Conservation (phyloP, 2,113 vertebrate genomes). For the Nymphicus hollandicus region DNA sequence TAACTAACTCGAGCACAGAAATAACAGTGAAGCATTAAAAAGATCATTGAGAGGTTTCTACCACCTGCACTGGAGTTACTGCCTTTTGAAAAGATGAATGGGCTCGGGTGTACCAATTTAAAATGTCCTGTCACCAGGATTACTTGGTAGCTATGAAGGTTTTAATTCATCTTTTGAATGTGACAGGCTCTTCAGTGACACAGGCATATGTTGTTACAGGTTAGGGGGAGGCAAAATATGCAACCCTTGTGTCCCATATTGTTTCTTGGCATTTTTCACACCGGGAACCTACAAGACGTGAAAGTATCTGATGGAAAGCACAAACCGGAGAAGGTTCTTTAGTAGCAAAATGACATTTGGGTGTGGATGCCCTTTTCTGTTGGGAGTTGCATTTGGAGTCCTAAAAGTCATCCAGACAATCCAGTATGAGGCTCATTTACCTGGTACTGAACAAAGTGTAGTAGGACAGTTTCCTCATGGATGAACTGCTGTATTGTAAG, state of each 20-base stretch:
- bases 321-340: not conserved
- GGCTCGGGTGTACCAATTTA: not conserved
- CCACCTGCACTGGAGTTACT: not conserved
- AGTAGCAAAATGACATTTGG: not conserved
- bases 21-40: not conserved
- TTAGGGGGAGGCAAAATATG: not conserved
- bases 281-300: not conserved
- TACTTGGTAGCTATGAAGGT: not conserved
- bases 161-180: not conserved
- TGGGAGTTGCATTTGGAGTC: not conserved
- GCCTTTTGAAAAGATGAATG: not conserved
- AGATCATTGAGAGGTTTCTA: not conserved
- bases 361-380: not conserved
- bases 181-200: not conserved
- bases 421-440: not conserved
- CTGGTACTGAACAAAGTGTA: not conserved
- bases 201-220: not conserved
- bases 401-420: not conserved
- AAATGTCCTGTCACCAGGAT: not conserved
- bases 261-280: not conserved
- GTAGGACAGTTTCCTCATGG: not conserved
- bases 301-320: not conserved
- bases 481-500: not conserved
- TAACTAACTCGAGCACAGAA: not conserved
- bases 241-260: not conserved